Base-by-base conservation (phyloP, 2,888 invertebrate species). In the Oligia fasciuncula region DNA sequence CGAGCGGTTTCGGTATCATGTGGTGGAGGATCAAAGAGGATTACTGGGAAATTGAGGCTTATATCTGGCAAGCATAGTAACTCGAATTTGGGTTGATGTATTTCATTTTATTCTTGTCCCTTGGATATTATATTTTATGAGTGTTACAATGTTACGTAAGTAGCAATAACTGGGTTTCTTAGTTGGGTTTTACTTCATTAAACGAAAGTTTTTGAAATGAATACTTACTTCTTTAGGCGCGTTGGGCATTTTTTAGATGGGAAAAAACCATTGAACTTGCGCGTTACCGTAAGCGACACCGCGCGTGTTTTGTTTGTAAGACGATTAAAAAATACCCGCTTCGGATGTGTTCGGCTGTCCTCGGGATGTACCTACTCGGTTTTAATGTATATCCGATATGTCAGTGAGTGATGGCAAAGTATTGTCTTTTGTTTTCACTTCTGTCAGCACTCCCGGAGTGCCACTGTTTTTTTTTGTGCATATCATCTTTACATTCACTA, bases 1-100 rank as follows among this genome's bases (percentile, higher is more conserved):
- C 86, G 83, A 79, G 73, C 67, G 87, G 89, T 87, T 86, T 85
- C 83, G 80, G 83, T 85, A 81, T 90, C 86, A 85, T 87, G 81
- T 87, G 87, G 78, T 74, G 63, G 72, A 75, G 78, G 87, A 89
- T 87, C 86, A 88, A 89, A 84, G 85, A 80, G 83, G 89, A 82
- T 88, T 87, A 80, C 76, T 57, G 23, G 23, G 74, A 79, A 77
- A 70, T 67, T 35, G 23, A 73, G 68, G 62, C 67, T 78, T 83
- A 76, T 70, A 63, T n/a, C 54, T 49, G 73, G 35, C 40, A 29
- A 68, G 35, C 73, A 40, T 46, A 51, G 43, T 46, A 68, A 60
- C 54, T 11, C 63, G 35, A n/a, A 83, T 75, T 75, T 46, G n/a
- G 60, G 2, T 74, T 62, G 4, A 66, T 68, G 19, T 73, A 19